A percentile compares a stretch with the other conserved stretches of the same genome.
Evolutionary conservation across 2,113 vertebrate genomes (phyloP).

Genomic region (Myrmecobius fasciatus): DNA sequence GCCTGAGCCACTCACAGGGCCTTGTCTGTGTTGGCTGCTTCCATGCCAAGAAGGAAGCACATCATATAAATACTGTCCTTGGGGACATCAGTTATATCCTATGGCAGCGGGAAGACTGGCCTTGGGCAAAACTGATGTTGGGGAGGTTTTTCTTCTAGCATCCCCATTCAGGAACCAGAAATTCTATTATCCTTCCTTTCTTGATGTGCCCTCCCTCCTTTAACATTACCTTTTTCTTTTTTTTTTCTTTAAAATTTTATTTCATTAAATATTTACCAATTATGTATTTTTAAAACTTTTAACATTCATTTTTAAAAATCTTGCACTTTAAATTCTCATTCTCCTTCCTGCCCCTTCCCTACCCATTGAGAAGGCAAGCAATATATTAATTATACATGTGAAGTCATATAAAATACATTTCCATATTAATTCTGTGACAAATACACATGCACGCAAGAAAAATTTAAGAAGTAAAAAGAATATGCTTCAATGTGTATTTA

Average conservation of each 20-base stretch:
- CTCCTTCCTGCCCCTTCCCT: background rate
- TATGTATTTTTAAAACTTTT: background rate
- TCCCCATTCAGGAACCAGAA: background rate
- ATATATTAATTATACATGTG: background rate
- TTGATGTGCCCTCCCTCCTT: background rate
- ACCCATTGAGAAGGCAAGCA: background rate
- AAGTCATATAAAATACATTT: background rate
- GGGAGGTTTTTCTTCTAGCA: background rate
- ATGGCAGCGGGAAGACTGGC: conserved; percentile 33
- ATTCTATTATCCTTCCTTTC: background rate
- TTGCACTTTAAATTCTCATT: background rate
- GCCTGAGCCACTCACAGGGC: conserved; percentile 55
- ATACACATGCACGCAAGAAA: background rate
- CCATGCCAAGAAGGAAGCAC: conserved; percentile 37
- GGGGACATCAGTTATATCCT: conserved; percentile 23
- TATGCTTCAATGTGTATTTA: background rate
- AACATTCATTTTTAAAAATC: background rate
- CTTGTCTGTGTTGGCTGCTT: conserved; percentile 41
- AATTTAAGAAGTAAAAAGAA: background rate
- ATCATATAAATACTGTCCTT: conserved; percentile 63
- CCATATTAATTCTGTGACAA: too few relatives aligned
- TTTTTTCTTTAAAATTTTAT: background rate
- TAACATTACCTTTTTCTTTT: background rate
- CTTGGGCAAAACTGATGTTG: background rate
- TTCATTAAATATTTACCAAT: background rate